Conservation (phyloP, 2,888 invertebrate species). For the Microctonus hyperodae region DNA sequence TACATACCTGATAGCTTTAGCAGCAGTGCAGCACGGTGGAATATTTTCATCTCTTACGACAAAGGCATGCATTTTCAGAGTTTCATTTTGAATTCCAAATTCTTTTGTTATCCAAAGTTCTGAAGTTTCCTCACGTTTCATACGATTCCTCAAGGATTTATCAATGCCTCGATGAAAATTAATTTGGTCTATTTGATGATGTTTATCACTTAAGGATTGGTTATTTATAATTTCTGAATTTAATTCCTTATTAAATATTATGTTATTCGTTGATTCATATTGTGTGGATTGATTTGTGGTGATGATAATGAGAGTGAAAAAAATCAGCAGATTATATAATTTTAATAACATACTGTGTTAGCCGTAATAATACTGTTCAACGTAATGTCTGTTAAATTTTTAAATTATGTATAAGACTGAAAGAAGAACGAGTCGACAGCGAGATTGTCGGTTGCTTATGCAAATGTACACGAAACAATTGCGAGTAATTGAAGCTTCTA, state of each 20-base stretch:
- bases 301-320: background rate
- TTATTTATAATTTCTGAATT: background rate
- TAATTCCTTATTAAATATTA: background rate
- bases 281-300: background rate
- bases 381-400: background rate
- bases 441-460: background rate
- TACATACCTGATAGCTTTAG: conserved; percentile 40
- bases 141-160: conserved; percentile 14
- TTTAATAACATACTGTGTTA: background rate
- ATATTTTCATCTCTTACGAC: conserved; percentile 45
- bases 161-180: background rate
- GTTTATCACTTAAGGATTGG: background rate
- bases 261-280: background rate
- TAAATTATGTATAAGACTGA: background rate
- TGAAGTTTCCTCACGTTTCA: conserved; percentile 19
- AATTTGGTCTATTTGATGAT: conserved; percentile 5
- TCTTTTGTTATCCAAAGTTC: conserved; percentile 39
- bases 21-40: conserved; percentile 39
- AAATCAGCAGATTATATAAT: background rate
- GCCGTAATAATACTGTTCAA: background rate
- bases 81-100: conserved; percentile 24
- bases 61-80: conserved; percentile 44
- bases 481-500: background rate
- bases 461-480: background rate
- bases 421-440: background rate